phyloP scores from a whole-genome alignment of 2,797 vertebrate species.

The Rhinella marina region DNA sequence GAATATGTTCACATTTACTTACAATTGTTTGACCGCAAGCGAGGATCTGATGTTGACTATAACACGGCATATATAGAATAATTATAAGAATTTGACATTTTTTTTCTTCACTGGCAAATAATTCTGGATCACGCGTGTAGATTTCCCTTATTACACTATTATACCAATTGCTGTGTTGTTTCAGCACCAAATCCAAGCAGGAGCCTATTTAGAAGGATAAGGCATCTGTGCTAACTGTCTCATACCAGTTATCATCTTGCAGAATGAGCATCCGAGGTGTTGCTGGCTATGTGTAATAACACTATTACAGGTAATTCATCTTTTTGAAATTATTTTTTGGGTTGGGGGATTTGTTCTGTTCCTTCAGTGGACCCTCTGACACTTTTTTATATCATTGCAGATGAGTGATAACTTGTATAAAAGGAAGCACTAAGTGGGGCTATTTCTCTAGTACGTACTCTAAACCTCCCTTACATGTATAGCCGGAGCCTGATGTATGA shows the following conservation, averaged over 20 bases:
- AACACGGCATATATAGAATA: background rate
- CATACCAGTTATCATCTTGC: background rate
- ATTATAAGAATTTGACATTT: background rate
- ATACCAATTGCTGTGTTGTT: no score
- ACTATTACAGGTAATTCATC: background rate
- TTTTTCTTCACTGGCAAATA: background rate
- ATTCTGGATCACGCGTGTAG: background rate
- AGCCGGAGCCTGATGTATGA: background rate
- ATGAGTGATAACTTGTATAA: background rate
- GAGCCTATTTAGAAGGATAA: background rate
- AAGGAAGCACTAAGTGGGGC: background rate
- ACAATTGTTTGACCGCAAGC: background rate
- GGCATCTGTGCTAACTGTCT: background rate
- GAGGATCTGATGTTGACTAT: background rate
- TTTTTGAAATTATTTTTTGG: background rate
- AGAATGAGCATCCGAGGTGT: background rate
- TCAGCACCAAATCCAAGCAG: background rate
- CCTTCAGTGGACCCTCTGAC: background rate
- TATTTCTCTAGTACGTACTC: no score
- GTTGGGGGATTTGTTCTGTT: background rate
- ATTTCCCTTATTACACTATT: background rate
- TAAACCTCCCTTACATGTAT: background rate
- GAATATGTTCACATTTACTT: background rate
- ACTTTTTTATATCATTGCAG: background rate
- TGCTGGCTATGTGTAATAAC: background rate